A percentile compares a stretch with the other conserved stretches of the same genome.
phyloP scores from a whole-genome alignment of 2,113 vertebrate genomes.

The Mohoua ochrocephala region DNA sequence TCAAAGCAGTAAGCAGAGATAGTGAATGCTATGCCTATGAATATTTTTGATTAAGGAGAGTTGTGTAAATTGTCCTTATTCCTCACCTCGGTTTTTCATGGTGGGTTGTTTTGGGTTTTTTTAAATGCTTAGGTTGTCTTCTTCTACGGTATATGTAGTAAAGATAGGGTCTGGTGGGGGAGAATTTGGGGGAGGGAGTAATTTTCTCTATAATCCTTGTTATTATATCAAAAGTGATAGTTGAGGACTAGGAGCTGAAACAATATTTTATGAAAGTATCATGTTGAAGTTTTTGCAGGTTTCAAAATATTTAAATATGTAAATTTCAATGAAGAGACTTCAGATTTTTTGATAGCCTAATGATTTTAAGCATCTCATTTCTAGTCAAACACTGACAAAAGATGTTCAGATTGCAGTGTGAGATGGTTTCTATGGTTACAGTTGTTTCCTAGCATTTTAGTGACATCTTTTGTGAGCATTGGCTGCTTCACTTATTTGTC shows the following conservation, averaged over 20 bases:
- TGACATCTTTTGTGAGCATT: conserved; percentile 85
- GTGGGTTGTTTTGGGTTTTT: neutral
- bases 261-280: conserved; percentile 85
- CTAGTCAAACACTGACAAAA: conserved; percentile 84
- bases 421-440: conserved; percentile 85
- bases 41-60: conserved; percentile 10
- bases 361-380: conserved; percentile 86
- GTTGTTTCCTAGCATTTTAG: conserved; percentile 87
- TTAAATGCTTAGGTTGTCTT: conserved; percentile 35
- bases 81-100: neutral
- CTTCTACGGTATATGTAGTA: conserved; percentile 28
- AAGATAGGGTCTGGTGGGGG: conserved; percentile 39
- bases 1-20: neutral
- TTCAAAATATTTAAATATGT: conserved; percentile 88
- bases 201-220: conserved; percentile 75
- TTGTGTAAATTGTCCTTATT: conserved; percentile 41
- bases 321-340: conserved; percentile 82
- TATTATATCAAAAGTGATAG: conserved; percentile 79
- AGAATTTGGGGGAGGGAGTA: conserved; percentile 47
- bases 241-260: conserved; percentile 80
- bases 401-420: conserved; percentile 85
- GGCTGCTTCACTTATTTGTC: conserved; percentile 86
- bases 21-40: conserved; percentile 14
- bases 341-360: conserved; percentile 84
- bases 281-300: conserved; percentile 84